phyloP scores from a whole-genome alignment of 2,888 invertebrate genomes.

The Oligia strigilis region DNA sequence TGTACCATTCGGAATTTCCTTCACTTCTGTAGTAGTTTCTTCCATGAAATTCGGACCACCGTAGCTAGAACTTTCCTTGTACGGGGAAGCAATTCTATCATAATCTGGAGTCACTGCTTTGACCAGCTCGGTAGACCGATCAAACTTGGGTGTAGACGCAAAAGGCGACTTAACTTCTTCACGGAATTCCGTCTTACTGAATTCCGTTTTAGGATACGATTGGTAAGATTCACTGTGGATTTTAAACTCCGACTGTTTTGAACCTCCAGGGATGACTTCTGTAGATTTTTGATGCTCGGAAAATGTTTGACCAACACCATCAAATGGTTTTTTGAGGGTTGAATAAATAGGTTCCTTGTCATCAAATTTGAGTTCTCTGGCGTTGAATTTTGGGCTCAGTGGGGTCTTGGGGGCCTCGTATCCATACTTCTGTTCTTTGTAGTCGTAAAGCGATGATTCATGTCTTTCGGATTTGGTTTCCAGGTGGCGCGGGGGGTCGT shows the following conservation, averaged over 20 bases:
- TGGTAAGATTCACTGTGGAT: slow-evolving; percentile 86
- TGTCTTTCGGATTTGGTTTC: slow-evolving; percentile 82
- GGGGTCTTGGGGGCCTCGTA: slow-evolving; percentile 85
- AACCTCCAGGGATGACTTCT: slow-evolving; percentile 86
- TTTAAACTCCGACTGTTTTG: slow-evolving; percentile 84
- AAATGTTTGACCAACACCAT: slow-evolving; percentile 85
- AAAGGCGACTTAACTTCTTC: slow-evolving; percentile 85
- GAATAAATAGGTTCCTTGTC: slow-evolving; percentile 87
- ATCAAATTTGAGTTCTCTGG: slow-evolving; percentile 87
- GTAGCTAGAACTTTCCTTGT: slow-evolving; percentile 81
- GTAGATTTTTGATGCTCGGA: slow-evolving; percentile 86
- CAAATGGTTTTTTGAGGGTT: slow-evolving; percentile 82
- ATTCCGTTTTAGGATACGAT: slow-evolving; percentile 84
- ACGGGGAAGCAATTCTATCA: slow-evolving; percentile 85
- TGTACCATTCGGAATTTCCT: slow-evolving; percentile 89
- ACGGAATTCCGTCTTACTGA: slow-evolving; percentile 78
- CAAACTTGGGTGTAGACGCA: slow-evolving; percentile 85
- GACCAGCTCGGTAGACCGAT: slow-evolving; percentile 81
- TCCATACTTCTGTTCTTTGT: slow-evolving; percentile 80
- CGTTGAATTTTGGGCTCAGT: slow-evolving; percentile 88
- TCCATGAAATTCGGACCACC: slow-evolving; percentile 87
- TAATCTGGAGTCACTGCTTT: slow-evolving; percentile 85
- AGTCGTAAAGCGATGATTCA: slow-evolving; percentile 77
- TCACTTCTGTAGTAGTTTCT: slow-evolving; percentile 89
- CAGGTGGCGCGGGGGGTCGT: slow-evolving; percentile 87